phyloP scores from a whole-genome alignment of 37 sponge, comb jelly and placozoan genomes.

The Ianthella basta region DNA sequence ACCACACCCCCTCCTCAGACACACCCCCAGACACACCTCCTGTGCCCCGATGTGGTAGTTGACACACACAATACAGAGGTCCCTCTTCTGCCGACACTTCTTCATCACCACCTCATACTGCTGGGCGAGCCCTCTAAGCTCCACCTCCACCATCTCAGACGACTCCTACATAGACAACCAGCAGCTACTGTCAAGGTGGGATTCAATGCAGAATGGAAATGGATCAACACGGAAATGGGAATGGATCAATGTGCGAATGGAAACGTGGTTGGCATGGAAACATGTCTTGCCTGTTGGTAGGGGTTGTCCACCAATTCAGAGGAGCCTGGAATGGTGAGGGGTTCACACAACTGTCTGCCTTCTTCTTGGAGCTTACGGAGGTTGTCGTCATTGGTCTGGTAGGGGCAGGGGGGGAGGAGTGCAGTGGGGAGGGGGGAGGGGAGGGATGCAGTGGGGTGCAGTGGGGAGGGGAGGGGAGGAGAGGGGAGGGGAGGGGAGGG shows the following conservation, averaged over 20 bases:
- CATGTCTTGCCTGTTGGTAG: neutral
- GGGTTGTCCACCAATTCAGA: conserved; percentile 18
- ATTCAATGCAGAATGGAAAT: neutral
- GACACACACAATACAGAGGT: conserved; percentile 66
- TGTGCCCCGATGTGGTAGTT: conserved; percentile 60
- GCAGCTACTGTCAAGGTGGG: neutral
- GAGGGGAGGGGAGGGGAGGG: no score
- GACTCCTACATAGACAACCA: neutral
- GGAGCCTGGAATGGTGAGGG: conserved; percentile 2
- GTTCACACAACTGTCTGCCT: conserved; percentile 12
- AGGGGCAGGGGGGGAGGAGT: neutral
- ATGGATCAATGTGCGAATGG: neutral
- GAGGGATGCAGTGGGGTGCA: neutral
- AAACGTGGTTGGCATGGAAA: neutral
- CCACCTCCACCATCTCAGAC: neutral
- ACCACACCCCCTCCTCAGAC: conserved; percentile 1
- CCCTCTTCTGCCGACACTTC: conserved; percentile 79
- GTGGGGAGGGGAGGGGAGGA: conserved; percentile 1
- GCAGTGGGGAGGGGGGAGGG: neutral
- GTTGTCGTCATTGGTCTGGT: conserved; percentile 34
- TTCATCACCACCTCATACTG: conserved; percentile 54
- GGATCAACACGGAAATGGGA: neutral
- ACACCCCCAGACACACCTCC: conserved; percentile 52
- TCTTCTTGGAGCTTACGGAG: conserved; percentile 30
- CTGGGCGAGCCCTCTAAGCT: conserved; percentile 27